A percentile compares a stretch with the other conserved stretches of the same genome.
phyloP scores from a whole-genome alignment of 2,797 vertebrate species.

The Podarcis siculus region DNA sequence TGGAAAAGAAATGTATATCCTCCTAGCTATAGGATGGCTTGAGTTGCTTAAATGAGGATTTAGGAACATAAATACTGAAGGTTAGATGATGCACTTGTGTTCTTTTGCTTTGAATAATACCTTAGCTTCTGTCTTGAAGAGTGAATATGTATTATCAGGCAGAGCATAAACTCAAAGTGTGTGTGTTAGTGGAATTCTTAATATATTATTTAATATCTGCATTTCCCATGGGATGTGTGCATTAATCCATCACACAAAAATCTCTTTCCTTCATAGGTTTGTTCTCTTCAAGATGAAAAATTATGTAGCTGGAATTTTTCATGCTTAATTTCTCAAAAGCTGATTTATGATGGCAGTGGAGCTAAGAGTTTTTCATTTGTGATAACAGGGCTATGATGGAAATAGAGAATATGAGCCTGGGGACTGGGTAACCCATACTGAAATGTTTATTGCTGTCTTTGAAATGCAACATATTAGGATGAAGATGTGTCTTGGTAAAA shows the following conservation, averaged over 20 bases:
- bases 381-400: slow-evolving; percentile 73
- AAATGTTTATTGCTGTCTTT: slow-evolving; percentile 81
- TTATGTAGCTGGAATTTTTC: slow-evolving; percentile 57
- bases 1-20: neutral
- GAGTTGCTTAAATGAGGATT: neutral
- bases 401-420: slow-evolving; percentile 74
- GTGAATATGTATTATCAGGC: neutral
- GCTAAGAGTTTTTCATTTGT: slow-evolving; percentile 57
- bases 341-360: slow-evolving; percentile 72
- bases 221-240: neutral
- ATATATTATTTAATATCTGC: neutral
- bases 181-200: neutral
- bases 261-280: neutral
- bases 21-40: no score
- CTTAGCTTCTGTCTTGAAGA: neutral
- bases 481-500: slow-evolving; percentile 63
- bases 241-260: neutral
- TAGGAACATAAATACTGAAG: neutral
- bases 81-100: neutral
- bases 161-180: neutral
- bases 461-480: slow-evolving; percentile 70
- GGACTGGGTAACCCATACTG: slow-evolving; percentile 75
- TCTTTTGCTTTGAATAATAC: neutral
- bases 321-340: slow-evolving; percentile 66
- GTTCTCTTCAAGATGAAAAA: slow-evolving; percentile 44